These are phyloP conservation scores for Ailuropoda melanoleuca DNA, from an alignment of 2,113 vertebrate genomes.

Conservation along the genomic window DNA sequence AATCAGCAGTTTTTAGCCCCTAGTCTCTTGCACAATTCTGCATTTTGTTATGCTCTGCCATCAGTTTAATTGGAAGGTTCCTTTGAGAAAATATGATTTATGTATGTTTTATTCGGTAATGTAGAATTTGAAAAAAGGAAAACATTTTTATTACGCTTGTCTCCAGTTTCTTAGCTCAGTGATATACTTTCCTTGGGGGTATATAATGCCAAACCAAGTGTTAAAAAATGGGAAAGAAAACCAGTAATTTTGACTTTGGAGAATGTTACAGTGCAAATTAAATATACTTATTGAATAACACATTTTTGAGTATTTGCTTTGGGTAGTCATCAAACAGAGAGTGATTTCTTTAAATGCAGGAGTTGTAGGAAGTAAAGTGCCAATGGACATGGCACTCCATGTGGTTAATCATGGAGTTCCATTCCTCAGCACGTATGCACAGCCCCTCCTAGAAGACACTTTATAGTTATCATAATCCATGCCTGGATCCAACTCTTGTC, in stretches of 20 bases:
- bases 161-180: not conserved
- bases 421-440: not conserved
- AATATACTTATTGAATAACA: conserved; percentile 14
- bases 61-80: not conserved
- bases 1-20: not conserved
- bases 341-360: not conserved
- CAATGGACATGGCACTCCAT: not conserved
- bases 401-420: not conserved
- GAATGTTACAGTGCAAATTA: not conserved
- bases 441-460: not conserved
- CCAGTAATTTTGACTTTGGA: conserved; percentile 6
- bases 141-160: not conserved
- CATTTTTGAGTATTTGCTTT: not conserved
- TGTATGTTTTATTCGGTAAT: not conserved
- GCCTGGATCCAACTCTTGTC: not conserved
- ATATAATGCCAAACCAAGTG: not conserved
- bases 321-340: not conserved
- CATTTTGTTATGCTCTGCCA: not conserved
- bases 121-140: not conserved
- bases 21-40: not conserved
- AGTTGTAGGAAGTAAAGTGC: not conserved
- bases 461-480: not conserved
- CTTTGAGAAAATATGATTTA: not conserved
- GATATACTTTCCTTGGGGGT: not conserved
- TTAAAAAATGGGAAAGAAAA: conserved; percentile 19